Conservation (phyloP, 2,113 vertebrate genomes). For the Nycticryphes semicollaris region DNA sequence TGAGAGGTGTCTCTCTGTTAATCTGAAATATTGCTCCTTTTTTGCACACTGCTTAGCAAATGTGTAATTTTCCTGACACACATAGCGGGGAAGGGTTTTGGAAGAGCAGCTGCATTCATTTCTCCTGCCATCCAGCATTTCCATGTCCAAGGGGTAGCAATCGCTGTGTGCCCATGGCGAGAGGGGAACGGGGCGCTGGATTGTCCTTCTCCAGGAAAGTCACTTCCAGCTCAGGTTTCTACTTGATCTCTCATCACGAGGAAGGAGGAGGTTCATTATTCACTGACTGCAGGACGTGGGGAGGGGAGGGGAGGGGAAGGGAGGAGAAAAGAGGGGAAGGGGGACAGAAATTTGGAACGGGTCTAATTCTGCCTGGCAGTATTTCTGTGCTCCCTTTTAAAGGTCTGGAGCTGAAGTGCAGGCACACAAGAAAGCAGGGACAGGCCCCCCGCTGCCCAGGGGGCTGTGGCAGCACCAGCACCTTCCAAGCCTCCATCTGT, state of each 20-base stretch:
- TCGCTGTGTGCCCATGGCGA: neutral
- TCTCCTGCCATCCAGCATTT: neutral
- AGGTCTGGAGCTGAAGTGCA: neutral
- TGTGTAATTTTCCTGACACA: neutral
- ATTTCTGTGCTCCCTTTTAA: neutral
- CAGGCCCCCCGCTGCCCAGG: neutral
- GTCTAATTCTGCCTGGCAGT: neutral
- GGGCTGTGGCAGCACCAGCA: neutral
- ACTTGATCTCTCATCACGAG: neutral
- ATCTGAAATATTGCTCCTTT: neutral
- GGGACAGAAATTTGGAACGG: neutral
- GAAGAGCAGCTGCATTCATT: neutral
- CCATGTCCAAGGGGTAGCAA: neutral
- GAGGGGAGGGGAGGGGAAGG: neutral
- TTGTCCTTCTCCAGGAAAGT: neutral
- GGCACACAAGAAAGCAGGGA: neutral
- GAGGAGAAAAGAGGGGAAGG: too few relatives aligned
- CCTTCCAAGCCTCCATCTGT: conserved; percentile 12
- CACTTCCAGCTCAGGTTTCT: neutral
- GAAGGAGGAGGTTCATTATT: neutral
- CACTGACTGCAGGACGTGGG: neutral
- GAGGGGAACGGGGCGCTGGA: accelerated
- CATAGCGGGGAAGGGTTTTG: neutral
- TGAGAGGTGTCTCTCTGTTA: neutral
- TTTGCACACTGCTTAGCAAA: neutral